Percentiles rank a stretch among this genome's conserved stretches.
Evolutionary conservation across 2,113 vertebrate species (phyloP).

Genomic region (Pseudonaja textilis): DNA sequence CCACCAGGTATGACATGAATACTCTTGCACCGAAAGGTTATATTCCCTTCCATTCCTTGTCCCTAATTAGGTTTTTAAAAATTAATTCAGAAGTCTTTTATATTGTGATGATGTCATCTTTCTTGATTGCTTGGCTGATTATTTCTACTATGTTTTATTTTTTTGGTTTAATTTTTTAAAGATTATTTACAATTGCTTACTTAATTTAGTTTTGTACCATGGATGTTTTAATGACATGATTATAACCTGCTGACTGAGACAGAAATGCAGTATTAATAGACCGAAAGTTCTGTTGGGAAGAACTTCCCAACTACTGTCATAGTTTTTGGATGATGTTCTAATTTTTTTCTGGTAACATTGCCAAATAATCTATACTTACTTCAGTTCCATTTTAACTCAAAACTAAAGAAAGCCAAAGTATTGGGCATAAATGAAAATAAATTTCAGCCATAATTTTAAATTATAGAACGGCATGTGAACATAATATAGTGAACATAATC

Average conservation of each 20-base stretch:
- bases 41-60: not conserved
- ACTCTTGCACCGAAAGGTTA: not conserved
- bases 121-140: not conserved
- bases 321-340: not conserved
- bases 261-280: not conserved
- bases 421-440: not conserved
- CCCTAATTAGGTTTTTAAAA: not conserved
- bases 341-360: not conserved
- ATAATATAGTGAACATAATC: not conserved
- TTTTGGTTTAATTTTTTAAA: not conserved
- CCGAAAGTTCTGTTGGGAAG: not conserved
- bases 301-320: not conserved
- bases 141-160: not conserved
- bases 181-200: not conserved
- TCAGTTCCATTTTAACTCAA: not conserved
- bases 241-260: not conserved
- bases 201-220: not conserved
- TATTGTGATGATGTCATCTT: not conserved
- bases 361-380: not conserved
- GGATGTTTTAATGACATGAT: not conserved
- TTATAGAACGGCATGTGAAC: not conserved
- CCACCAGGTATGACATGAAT: not conserved
- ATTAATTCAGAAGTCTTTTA: not conserved
- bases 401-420: not conserved
- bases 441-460: not conserved